These are phyloP conservation scores for Lasioglossum marginatum DNA, from an alignment of 2,888 invertebrate species.

Conservation along the genomic window DNA sequence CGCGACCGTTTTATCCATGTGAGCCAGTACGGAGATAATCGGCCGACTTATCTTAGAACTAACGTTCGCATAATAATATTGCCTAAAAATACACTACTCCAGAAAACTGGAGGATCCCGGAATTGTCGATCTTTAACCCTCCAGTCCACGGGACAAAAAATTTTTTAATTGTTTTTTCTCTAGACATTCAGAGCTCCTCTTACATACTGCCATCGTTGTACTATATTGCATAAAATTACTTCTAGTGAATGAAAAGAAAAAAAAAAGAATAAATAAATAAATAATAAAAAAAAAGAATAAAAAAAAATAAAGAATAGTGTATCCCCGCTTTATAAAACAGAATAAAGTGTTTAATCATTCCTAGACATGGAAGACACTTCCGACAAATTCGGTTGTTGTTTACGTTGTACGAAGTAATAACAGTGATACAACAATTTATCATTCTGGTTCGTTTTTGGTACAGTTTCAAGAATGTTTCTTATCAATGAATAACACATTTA, in stretches of 20 bases:
- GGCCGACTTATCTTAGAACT: constrained; percentile 28
- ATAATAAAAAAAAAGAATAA: too few relatives aligned
- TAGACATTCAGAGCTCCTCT: too few relatives aligned
- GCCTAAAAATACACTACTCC: neutral
- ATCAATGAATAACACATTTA: neutral
- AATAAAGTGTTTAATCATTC: neutral
- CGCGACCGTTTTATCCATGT: constrained; percentile 38
- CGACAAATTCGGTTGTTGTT: neutral
- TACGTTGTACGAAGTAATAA: neutral
- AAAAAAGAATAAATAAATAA: too few relatives aligned
- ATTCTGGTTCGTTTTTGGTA: neutral
- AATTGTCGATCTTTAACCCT: too few relatives aligned
- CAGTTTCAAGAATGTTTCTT: neutral
- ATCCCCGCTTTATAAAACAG: neutral
- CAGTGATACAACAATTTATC: neutral
- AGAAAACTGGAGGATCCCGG: too few relatives aligned
- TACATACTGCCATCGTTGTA: too few relatives aligned
- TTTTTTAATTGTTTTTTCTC: too few relatives aligned
- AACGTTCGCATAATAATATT: neutral
- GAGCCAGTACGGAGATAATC: constrained; percentile 23
- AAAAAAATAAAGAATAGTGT: neutral
- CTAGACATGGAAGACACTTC: neutral
- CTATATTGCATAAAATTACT: too few relatives aligned
- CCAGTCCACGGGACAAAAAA: too few relatives aligned
- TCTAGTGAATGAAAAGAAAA: neutral